phyloP scores from a whole-genome alignment of 2,888 invertebrate genomes.

The Strigamia transsilvanica region DNA sequence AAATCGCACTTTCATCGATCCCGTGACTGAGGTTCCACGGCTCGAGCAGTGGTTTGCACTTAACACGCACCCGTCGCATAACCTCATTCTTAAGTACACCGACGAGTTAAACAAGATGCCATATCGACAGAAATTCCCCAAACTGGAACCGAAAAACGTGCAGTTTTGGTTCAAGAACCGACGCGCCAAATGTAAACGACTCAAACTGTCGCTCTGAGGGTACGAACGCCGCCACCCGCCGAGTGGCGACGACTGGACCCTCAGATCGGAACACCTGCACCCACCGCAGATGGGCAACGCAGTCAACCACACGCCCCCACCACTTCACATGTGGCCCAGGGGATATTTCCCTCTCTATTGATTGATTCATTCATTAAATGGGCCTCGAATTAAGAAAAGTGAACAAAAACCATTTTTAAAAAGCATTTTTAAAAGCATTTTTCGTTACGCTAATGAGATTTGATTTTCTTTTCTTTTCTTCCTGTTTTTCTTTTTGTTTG shows the following conservation, averaged over 20 bases:
- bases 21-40: conserved; percentile 95
- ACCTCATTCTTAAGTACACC: conserved; percentile 96
- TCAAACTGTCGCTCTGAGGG: conserved; percentile 72
- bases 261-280: conserved; percentile 24
- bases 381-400: no score
- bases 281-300: conserved; percentile 40
- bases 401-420: no score
- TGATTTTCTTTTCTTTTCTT: no score
- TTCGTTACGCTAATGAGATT: not conserved
- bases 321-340: conserved; percentile 41
- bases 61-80: conserved; percentile 98
- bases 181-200: conserved; percentile 95
- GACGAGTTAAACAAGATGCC: conserved; percentile 97
- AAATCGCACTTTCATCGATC: conserved; percentile 98
- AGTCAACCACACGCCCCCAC: conserved; percentile 36
- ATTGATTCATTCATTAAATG: no score
- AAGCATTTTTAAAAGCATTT: no score
- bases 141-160: conserved; percentile 98
- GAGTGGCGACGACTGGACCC: conserved; percentile 51
- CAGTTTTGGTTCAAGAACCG: conserved; percentile 99
- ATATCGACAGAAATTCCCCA: conserved; percentile 96
- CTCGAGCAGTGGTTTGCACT: conserved; percentile 95
- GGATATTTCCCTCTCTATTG: conserved; percentile 28
- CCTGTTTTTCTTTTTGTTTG: not conserved
- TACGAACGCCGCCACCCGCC: conserved; percentile 51